These are phyloP conservation scores for Gymnorhina tibicen DNA, from an alignment of 2,113 vertebrate genomes.

Conservation along the genomic window DNA sequence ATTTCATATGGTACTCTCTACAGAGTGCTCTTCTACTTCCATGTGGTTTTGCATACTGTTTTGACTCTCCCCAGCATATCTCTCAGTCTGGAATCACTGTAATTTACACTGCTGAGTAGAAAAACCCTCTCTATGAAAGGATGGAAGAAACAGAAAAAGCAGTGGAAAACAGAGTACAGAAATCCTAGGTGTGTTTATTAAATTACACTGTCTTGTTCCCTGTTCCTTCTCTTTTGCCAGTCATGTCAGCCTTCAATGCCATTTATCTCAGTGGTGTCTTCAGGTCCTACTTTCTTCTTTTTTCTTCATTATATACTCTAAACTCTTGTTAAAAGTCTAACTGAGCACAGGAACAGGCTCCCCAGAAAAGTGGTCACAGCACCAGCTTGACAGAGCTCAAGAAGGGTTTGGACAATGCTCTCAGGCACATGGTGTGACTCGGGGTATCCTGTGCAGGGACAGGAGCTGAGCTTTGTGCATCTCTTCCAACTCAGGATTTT, in stretches of 20 bases:
- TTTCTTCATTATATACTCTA: neutral
- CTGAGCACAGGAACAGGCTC: neutral
- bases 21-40: neutral
- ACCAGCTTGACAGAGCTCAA: neutral
- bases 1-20: neutral
- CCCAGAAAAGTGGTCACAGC: neutral
- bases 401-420: neutral
- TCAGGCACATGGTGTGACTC: neutral
- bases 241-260: neutral
- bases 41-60: neutral
- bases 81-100: neutral
- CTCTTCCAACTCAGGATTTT: neutral
- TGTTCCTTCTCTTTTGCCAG: neutral
- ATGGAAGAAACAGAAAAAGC: neutral
- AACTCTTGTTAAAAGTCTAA: neutral
- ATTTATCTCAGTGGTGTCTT: neutral
- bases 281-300: neutral
- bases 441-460: neutral
- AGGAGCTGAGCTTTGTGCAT: neutral
- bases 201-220: neutral
- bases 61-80: neutral
- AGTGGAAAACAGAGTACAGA: neutral
- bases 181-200: neutral
- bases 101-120: neutral
- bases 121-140: neutral